Evolutionary conservation across 2,797 vertebrate species (phyloP).

Genomic region (Myoxocephalus aenaeus): DNA sequence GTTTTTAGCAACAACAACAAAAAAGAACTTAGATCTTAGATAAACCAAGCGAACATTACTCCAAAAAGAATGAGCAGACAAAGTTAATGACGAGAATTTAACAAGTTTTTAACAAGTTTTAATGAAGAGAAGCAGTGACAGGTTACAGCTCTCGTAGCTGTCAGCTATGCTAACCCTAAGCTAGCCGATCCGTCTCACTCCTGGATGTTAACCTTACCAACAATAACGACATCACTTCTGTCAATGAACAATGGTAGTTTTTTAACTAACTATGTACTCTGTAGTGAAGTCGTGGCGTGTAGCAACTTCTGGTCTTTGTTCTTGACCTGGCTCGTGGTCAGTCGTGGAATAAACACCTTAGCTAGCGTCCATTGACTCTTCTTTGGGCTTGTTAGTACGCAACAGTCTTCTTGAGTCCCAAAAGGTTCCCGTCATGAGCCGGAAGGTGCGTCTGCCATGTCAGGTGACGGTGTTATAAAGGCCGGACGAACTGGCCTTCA

Average conservation of each 20-base stretch:
- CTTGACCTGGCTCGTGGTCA: too few species aligned
- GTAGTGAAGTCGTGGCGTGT: too few species aligned
- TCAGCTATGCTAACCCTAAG: too few species aligned
- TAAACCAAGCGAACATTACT: not conserved
- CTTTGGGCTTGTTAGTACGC: not conserved
- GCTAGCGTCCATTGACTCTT: not conserved
- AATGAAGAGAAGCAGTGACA: too few species aligned
- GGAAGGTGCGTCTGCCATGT: not conserved
- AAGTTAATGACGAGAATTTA: too few species aligned
- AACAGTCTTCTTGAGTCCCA: not conserved
- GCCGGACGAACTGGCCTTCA: not conserved
- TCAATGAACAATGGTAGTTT: not conserved
- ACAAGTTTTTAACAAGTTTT: too few species aligned
- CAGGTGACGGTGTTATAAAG: not conserved
- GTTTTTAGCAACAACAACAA: not conserved
- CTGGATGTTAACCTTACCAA: not conserved
- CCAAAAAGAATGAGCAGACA: too few species aligned
- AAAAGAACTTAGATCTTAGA: not conserved
- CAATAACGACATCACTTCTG: too few species aligned
- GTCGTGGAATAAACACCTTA: not conserved
- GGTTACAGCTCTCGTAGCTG: not conserved
- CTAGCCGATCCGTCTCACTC: too few species aligned
- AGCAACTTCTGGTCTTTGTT: too few species aligned
- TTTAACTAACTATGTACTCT: not conserved
- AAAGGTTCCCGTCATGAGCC: not conserved